Conservation (phyloP, 2,797 vertebrate species). For the Coendou prehensilis region DNA sequence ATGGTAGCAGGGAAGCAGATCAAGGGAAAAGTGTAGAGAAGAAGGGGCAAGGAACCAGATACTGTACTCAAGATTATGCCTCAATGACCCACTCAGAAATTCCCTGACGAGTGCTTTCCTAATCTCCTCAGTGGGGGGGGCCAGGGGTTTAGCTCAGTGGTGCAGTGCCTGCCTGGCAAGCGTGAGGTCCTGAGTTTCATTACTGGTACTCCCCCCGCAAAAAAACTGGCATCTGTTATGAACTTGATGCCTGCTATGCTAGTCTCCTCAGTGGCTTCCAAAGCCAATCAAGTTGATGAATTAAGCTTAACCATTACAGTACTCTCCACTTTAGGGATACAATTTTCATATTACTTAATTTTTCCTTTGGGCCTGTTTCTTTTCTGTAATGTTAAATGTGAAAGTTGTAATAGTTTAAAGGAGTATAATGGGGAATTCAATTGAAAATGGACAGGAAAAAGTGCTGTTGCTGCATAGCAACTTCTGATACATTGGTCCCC, state of each 20-base stretch:
- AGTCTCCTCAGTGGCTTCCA: background rate
- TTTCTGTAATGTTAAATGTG: background rate
- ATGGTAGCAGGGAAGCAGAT: background rate
- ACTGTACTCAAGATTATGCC: background rate
- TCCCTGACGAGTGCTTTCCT: background rate
- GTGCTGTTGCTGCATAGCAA: background rate
- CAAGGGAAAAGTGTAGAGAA: background rate
- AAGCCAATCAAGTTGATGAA: background rate
- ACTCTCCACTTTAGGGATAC: background rate
- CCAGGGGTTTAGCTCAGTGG: too few species aligned
- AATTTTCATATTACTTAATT: constrained; percentile 10
- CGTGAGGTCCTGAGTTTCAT: too few species aligned
- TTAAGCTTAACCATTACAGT: background rate
- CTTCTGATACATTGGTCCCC: background rate
- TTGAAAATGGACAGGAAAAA: background rate
- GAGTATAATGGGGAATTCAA: background rate
- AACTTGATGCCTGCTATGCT: too few species aligned
- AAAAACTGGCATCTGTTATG: too few species aligned
- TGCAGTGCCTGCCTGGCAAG: too few species aligned
- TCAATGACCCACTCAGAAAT: background rate
- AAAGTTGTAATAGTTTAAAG: background rate
- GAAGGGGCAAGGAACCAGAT: background rate
- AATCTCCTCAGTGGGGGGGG: background rate
- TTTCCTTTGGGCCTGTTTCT: background rate
- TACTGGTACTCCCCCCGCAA: too few species aligned